Evolutionary conservation across 2,797 vertebrate genomes (phyloP).

Genomic region (Hypotaenidia philippensis): DNA sequence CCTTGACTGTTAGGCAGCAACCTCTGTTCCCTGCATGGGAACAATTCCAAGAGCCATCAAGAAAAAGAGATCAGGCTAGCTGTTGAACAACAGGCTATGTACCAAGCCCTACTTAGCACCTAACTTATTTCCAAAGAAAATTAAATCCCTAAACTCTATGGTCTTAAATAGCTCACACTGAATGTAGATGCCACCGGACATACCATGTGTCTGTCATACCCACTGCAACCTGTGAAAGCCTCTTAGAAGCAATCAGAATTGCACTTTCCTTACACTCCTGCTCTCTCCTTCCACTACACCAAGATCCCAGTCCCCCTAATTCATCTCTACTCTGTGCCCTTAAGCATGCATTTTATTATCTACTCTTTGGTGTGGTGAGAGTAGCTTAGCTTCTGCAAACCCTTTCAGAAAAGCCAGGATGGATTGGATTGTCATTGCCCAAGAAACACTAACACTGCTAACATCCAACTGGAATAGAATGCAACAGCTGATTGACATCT

Average conservation of each 20-base stretch:
- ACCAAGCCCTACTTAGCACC: constrained; percentile 47
- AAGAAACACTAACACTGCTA: not conserved
- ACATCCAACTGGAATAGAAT: constrained; percentile 22
- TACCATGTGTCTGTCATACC: not conserved
- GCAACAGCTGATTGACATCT: constrained; percentile 53
- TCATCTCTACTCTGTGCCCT: not conserved
- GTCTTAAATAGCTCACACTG: not conserved
- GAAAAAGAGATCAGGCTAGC: constrained; percentile 24
- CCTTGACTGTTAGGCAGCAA: constrained; percentile 31
- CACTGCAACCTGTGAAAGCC: not conserved
- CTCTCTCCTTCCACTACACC: not conserved
- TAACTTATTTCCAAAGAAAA: constrained; percentile 33
- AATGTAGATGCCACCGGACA: not conserved
- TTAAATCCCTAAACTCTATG: not conserved
- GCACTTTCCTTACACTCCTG: not conserved
- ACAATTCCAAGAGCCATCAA: constrained; percentile 14
- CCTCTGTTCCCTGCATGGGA: constrained; percentile 5
- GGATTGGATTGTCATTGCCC: not conserved
- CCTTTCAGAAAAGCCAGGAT: not conserved
- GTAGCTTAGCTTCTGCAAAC: not conserved
- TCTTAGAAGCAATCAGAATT: not conserved
- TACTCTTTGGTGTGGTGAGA: not conserved
- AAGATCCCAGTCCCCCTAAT: not conserved
- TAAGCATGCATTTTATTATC: not conserved
- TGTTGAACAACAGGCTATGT: not conserved